These are phyloP conservation scores for Gambusia holbrooki DNA, from an alignment of 2,113 vertebrate species.

Conservation along the genomic window DNA sequence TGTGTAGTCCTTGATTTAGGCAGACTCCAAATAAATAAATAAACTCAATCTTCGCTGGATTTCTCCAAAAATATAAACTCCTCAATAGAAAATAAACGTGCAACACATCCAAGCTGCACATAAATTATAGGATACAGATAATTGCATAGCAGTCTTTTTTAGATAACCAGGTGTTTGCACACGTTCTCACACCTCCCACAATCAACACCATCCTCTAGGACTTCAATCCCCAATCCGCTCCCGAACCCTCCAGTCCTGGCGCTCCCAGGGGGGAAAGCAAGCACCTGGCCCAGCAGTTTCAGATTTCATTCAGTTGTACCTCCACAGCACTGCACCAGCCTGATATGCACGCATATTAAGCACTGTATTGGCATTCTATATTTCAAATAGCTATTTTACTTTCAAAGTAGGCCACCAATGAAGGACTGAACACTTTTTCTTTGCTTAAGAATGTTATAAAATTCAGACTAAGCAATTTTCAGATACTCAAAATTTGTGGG, in stretches of 20 bases:
- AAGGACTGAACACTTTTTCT: constrained; percentile 63
- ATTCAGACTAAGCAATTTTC: constrained; percentile 41
- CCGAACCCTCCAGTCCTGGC: constrained; percentile 55
- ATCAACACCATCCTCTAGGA: constrained; percentile 66
- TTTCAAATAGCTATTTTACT: constrained; percentile 76
- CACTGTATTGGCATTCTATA: constrained; percentile 75
- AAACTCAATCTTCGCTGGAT: not conserved
- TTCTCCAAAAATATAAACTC: constrained; percentile 36
- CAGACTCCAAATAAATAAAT: not conserved
- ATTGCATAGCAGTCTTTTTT: constrained; percentile 64
- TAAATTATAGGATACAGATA: constrained; percentile 39
- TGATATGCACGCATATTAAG: constrained; percentile 80
- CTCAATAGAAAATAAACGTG: constrained; percentile 33
- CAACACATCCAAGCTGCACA: constrained; percentile 28
- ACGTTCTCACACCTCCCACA: constrained; percentile 68
- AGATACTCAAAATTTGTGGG: constrained; percentile 33
- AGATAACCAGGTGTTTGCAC: constrained; percentile 61
- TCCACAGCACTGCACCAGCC: constrained; percentile 61
- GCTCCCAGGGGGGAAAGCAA: constrained; percentile 63
- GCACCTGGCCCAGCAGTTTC: constrained; percentile 73
- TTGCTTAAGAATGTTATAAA: constrained; percentile 66
- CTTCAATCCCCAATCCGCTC: constrained; percentile 70
- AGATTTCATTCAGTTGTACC: constrained; percentile 74
- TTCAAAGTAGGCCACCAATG: constrained; percentile 78
- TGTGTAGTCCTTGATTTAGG: not conserved